Base-by-base conservation (phyloP, 1,140 invertebrate genomes). In the Polypedilum vanderplanki region DNA sequence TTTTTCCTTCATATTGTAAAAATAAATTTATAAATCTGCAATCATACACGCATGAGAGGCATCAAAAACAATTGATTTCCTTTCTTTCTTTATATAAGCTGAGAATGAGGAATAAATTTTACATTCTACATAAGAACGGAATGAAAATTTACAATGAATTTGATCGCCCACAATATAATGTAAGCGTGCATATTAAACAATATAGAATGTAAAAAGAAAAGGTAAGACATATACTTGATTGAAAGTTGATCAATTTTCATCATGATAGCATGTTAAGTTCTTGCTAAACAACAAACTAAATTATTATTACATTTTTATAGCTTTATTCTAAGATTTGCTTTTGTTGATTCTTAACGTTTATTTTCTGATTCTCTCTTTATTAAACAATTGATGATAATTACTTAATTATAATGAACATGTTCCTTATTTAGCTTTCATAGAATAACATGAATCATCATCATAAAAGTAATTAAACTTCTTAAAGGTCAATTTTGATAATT, bases 1-100 rank as follows among this genome's bases (percentile, higher is more conserved):
- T 33, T 33, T 33, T 33, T 33, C 24, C 5, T 33, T 33, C 24
- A 33, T 33, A 33, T n/a, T n/a, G n/a, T n/a, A n/a, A 10, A 46
- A 46, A 46, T 46, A 46, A 46, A 46, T 57, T 4, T 57, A n/a
- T 10, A 57, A 57, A 57, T 57, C 46, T 57, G 46, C 46, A 57
- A 57, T 57, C 46, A 57, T 57, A 15, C 46, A 57, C 46, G 46
- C 46, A 57, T 57, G 7, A 57, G n/a, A 57, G n/a, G 46, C 46
- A 57, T 57, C 46, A 57, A 57, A 57, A 57, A 57, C 46, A 12
- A 57, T 57, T 57, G 46, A 57, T 57, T 57, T 57, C 46, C 7
- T 57, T 57, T 57, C 46, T 57, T 57, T 57, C 46, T 57, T 57
- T 57, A 4, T n/a, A 57, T 57, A 33, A n/a, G n/a, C n/a, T 33